A percentile compares a stretch with the other conserved stretches of the same genome.
Evolutionary conservation across 2,888 invertebrate genomes (phyloP).

Genomic region (Ormyrus thymus): DNA sequence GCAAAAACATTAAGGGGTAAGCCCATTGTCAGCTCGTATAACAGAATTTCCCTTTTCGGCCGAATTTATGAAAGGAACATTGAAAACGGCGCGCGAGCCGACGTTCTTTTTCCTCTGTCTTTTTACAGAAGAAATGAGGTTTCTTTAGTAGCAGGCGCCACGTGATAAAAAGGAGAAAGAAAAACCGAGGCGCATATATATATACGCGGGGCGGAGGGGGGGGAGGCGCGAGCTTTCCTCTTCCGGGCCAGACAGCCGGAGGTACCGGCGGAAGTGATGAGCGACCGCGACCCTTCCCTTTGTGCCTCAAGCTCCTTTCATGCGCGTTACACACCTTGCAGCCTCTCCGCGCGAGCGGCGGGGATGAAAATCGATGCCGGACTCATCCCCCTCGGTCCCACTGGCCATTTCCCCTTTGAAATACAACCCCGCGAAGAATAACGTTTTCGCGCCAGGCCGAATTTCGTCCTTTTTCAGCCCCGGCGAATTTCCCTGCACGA

Average conservation of each 20-base stretch:
- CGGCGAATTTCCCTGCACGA: neutral
- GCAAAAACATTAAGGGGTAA: constrained; percentile 27
- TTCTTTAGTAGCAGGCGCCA: constrained; percentile 28
- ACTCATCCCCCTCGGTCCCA: too few relatives aligned
- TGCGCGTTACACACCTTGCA: constrained; percentile 27
- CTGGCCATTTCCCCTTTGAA: too few relatives aligned
- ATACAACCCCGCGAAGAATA: too few relatives aligned
- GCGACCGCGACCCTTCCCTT: constrained; percentile 47
- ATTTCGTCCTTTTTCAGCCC: too few relatives aligned
- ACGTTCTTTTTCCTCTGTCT: constrained; percentile 1
- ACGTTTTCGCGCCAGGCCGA: too few relatives aligned
- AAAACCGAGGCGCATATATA: neutral
- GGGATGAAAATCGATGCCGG: too few relatives aligned
- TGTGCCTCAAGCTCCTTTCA: constrained; percentile 54
- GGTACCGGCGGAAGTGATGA: constrained; percentile 51
- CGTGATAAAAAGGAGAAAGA: constrained; percentile 29
- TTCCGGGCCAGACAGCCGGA: constrained; percentile 49
- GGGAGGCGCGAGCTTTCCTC: constrained; percentile 20
- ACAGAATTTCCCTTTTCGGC: neutral
- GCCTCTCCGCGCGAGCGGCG: neutral
- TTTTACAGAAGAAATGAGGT: constrained; percentile 25
- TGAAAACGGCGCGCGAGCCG: constrained; percentile 10
- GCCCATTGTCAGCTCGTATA: constrained; percentile 16
- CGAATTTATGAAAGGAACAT: constrained; percentile 37
- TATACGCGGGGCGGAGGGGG: neutral